Percentiles rank a stretch among this genome's conserved stretches.
phyloP scores from a whole-genome alignment of 1,140 invertebrate species.

The Wasmannia auropunctata region DNA sequence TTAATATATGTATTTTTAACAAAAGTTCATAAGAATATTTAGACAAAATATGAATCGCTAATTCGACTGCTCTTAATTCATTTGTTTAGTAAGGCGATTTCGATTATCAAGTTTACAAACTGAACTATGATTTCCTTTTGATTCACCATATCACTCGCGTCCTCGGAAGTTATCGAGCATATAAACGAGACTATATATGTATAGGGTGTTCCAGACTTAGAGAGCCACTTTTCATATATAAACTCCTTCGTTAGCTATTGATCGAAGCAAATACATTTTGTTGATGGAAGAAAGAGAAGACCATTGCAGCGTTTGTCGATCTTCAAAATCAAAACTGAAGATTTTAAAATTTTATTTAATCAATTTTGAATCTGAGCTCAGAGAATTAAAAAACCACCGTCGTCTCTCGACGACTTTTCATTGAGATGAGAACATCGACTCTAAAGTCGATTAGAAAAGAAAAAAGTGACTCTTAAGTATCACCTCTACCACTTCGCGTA shows the following conservation, averaged over 20 bases:
- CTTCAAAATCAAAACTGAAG: not conserved
- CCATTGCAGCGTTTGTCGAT: not conserved
- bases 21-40: not conserved
- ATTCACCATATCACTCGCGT: not conserved
- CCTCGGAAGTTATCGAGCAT: not conserved
- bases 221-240: not conserved
- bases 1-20: not conserved
- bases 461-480: not conserved
- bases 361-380: not conserved
- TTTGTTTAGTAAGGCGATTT: not conserved
- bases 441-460: not conserved
- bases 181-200: not conserved
- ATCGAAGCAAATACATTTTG: not conserved
- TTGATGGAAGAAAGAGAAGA: not conserved
- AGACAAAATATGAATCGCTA: not conserved
- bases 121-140: not conserved
- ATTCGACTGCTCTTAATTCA: not conserved
- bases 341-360: not conserved
- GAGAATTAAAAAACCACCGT: not conserved
- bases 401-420: not conserved
- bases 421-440: not conserved
- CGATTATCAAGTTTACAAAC: conserved; percentile 5
- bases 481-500: not conserved
- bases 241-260: not conserved
- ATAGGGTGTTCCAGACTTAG: not conserved